Evolutionary conservation across 2,797 vertebrate genomes (phyloP).

Genomic region (Simalia tracyae): DNA sequence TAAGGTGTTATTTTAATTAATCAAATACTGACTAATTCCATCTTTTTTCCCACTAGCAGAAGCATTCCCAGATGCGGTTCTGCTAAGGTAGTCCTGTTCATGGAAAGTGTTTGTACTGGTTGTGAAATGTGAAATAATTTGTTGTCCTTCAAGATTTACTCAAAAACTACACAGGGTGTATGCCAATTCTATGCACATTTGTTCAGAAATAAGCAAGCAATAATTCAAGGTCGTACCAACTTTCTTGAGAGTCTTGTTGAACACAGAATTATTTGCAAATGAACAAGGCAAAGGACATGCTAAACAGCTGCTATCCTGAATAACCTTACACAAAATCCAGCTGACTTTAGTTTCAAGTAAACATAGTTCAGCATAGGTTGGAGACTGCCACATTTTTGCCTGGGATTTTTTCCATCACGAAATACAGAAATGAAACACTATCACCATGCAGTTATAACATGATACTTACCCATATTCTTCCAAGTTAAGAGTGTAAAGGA

Average conservation of each 20-base stretch:
- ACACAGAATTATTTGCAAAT: neutral
- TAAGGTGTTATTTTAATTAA: neutral
- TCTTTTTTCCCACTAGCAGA: neutral
- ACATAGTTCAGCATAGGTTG: neutral
- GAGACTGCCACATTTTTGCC: neutral
- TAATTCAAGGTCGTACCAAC: neutral
- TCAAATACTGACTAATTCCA: neutral
- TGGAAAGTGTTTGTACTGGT: neutral
- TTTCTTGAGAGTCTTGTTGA: neutral
- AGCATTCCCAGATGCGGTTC: neutral
- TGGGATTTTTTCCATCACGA: neutral
- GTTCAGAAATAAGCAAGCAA: neutral
- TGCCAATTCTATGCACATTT: neutral
- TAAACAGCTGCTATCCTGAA: neutral
- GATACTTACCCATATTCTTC: constrained; percentile 87
- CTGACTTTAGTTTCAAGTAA: neutral
- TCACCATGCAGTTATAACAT: neutral
- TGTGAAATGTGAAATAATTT: neutral
- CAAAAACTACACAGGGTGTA: neutral
- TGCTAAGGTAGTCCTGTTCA: neutral
- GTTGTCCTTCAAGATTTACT: neutral
- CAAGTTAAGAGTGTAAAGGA: constrained; percentile 90
- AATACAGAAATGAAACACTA: neutral
- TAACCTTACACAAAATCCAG: neutral
- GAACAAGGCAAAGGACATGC: neutral